These are phyloP conservation scores for Phrynocephalus forsythii DNA, from an alignment of 2,797 vertebrate genomes.

Conservation along the genomic window DNA sequence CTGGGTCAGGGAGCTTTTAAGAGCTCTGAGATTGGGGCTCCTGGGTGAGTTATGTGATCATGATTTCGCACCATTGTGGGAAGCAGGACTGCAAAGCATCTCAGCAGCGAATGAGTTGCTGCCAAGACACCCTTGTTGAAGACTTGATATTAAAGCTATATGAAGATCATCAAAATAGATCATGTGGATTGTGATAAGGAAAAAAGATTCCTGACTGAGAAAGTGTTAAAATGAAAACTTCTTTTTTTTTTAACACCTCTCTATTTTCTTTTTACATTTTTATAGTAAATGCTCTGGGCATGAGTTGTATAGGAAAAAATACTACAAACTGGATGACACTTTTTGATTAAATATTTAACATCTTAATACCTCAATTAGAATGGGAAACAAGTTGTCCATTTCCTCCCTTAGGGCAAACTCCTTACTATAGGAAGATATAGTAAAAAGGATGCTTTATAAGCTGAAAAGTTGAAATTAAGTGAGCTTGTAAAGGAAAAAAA, in stretches of 20 bases:
- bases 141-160: neutral
- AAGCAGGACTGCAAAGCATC: too few species aligned
- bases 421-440: constrained; percentile 31
- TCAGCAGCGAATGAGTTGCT: too few species aligned
- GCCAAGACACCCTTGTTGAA: too few species aligned
- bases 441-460: constrained; percentile 11
- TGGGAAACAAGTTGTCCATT: constrained; percentile 40
- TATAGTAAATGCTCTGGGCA: constrained; percentile 36
- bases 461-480: neutral
- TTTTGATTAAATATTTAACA: constrained; percentile 33
- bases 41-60: too few species aligned
- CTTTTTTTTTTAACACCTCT: constrained; percentile 1
- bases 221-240: constrained; percentile 41
- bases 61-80: too few species aligned
- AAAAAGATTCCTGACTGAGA: constrained; percentile 28
- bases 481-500: neutral
- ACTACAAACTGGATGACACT: neutral
- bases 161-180: neutral
- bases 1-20: too few species aligned
- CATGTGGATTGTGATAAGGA: constrained; percentile 22
- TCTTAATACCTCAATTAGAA: neutral
- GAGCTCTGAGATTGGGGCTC: too few species aligned
- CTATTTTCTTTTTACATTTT: constrained; percentile 40
- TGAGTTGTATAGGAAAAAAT: neutral
- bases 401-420: neutral